A percentile compares a stretch with the other conserved stretches of the same genome.
Evolutionary conservation across 2,113 vertebrate genomes (phyloP).

Genomic region (Pluvianellus socialis): DNA sequence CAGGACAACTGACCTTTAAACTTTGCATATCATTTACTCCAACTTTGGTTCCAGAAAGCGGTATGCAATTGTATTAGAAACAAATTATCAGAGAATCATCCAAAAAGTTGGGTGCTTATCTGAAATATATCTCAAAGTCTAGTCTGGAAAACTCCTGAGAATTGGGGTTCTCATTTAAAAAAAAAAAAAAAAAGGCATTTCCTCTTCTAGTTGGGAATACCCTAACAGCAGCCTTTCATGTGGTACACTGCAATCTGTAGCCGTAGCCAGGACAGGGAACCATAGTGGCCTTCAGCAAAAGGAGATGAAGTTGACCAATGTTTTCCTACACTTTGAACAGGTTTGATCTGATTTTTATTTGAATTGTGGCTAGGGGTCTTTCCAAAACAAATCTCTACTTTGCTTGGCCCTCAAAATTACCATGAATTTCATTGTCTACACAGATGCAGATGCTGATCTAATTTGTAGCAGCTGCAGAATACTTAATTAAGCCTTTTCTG

Average conservation of each 20-base stretch:
- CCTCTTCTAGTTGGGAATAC: neutral
- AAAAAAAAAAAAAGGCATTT: neutral
- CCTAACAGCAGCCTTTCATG: neutral
- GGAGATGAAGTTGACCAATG: neutral
- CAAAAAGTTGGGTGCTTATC: neutral
- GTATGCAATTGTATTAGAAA: neutral
- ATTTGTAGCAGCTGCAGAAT: slow-evolving; percentile 55
- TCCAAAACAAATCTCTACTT: slow-evolving; percentile 18
- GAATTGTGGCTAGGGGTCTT: slow-evolving; percentile 5
- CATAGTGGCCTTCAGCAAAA: neutral
- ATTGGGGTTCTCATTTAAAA: neutral
- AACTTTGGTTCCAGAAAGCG: neutral
- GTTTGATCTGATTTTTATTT: slow-evolving; percentile 19
- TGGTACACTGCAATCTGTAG: neutral
- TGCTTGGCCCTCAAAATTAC: slow-evolving; percentile 21
- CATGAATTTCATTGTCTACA: slow-evolving; percentile 22
- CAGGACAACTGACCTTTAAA: neutral
- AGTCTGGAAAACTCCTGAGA: neutral
- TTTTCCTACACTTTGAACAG: neutral
- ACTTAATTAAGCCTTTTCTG: slow-evolving; percentile 54
- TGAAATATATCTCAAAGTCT: neutral
- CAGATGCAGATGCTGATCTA: slow-evolving; percentile 37
- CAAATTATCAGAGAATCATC: neutral
- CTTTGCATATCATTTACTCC: neutral
- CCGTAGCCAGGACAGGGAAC: neutral